Evolutionary conservation across 2,888 invertebrate species (phyloP), one percentile per base, ranked within the genome.

Genomic region (Linnaemya vulpina): DNA sequence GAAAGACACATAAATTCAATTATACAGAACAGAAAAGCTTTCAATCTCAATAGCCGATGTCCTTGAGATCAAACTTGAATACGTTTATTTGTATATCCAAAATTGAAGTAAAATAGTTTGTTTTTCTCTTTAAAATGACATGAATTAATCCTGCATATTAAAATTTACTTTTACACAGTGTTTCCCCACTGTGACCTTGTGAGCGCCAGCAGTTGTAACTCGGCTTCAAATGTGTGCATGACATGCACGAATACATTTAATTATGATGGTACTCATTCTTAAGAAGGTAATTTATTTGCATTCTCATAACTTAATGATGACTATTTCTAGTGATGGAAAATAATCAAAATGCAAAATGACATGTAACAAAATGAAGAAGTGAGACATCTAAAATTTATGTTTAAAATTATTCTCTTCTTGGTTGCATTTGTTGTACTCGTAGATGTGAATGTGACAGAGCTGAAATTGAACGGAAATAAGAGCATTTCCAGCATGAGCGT

Each of bases 381-480:
- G 13, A 35, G 35, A 67, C 17, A 65, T 35, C 10, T 20, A 20
- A 65, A 17, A 30, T 40, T 30, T 43, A 43, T 30, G 53, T 75
- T 65, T 77, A 53, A 63, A 43, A 43, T 40, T 11, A 62, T 63
- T 63, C 71, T 62, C 40, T 43, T 43, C 17, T 7, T 62, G 40
- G 25, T 51, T 77, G 38, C 25, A 43, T 70, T 20, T 77, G n/a
- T n/a, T n/a, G n/a, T n/a, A n/a, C 17, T 13, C 22, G 30, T 70
- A 25, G 40, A 55, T 20, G 30, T 58, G 49, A 51, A 49, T 38
- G n/a, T n/a, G n/a, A n/a, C n/a, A n/a, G 30, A 51, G 30, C 25
- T 53, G 51, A 30, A 78, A 30, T 78, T 30, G 62, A 71, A 62
- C 11, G 78, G 60, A 78, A 43, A 22, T 53, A 65, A 71, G 53